Percentiles rank a stretch among this genome's conserved stretches.
Conservation (phyloP, 2,797 vertebrate genomes). For the Rhinella marina region DNA sequence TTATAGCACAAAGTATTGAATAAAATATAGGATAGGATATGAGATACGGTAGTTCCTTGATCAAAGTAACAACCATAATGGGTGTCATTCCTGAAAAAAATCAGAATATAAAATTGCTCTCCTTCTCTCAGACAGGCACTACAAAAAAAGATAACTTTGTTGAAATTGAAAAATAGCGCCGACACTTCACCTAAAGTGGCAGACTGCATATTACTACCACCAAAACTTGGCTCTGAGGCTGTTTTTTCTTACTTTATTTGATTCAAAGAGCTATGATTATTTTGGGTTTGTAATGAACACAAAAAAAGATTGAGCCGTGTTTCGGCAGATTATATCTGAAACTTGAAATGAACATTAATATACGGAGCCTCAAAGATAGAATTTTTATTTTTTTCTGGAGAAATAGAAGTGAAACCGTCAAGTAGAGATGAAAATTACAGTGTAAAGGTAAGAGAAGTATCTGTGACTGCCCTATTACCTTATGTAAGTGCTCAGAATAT, state of each 20-base stretch:
- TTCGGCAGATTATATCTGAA: constrained; percentile 25
- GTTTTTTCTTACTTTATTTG: not conserved
- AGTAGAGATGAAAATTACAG: constrained; percentile 53
- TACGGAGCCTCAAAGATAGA: constrained; percentile 33
- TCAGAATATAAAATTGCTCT: constrained; percentile 16
- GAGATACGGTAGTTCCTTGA: constrained; percentile 27
- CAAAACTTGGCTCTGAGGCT: not conserved
- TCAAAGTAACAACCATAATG: constrained; percentile 43
- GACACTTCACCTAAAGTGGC: constrained; percentile 30
- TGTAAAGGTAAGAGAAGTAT: constrained; percentile 42
- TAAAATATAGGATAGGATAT: constrained; percentile 46
- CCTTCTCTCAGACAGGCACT: constrained; percentile 7
- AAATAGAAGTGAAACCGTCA: constrained; percentile 45
- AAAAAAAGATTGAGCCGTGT: constrained; percentile 34
- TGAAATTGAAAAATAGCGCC: constrained; percentile 49
- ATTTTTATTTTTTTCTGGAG: constrained; percentile 23
- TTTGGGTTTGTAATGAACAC: constrained; percentile 28
- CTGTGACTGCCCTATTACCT: constrained; percentile 42
- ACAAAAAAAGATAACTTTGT: constrained; percentile 24
- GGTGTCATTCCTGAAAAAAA: constrained; percentile 35
- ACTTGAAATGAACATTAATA: constrained; percentile 55
- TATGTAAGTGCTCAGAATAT: constrained; percentile 34
- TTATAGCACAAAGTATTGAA: constrained; percentile 34
- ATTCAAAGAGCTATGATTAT: constrained; percentile 21
- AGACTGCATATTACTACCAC: not conserved